Conservation (phyloP, 92 coral and sea anemone species). For the Chrysogorgia sp. region DNA sequence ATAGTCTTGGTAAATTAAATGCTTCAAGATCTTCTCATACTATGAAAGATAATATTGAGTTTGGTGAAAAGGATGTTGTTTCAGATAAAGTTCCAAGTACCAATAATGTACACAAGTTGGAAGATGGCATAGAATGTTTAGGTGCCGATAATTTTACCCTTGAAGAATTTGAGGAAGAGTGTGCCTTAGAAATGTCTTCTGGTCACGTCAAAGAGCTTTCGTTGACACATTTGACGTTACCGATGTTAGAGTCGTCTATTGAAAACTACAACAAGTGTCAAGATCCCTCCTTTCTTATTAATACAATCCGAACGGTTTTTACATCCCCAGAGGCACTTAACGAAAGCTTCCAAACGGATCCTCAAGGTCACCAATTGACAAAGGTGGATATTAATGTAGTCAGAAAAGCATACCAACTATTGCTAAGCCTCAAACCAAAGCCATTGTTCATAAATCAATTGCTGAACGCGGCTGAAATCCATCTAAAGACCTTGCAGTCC, state of each 20-base stretch:
- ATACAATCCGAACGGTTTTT: constrained; percentile 94
- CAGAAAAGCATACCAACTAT: constrained; percentile 71
- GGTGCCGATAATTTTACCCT: constrained; percentile 59
- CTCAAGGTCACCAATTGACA: background rate
- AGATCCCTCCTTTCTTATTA: constrained; percentile 84
- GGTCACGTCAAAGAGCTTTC: constrained; percentile 85
- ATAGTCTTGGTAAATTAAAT: too few species aligned
- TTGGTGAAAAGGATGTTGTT: background rate
- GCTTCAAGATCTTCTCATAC: background rate
- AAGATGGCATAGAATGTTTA: constrained; percentile 14
- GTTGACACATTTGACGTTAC: constrained; percentile 80
- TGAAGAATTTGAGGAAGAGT: constrained; percentile 93
- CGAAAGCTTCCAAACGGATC: constrained; percentile 74
- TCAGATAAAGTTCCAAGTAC: background rate
- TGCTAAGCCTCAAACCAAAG: constrained; percentile 75
- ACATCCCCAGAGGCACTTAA: constrained; percentile 91
- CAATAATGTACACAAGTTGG: background rate
- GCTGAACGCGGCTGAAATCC: constrained; percentile 87
- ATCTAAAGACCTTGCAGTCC: constrained; percentile 74
- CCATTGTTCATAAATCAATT: constrained; percentile 70
- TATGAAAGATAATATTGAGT: background rate
- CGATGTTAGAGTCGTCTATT: constrained; percentile 81
- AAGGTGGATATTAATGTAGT: constrained; percentile 73
- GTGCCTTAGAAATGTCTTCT: constrained; percentile 95
- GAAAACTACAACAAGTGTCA: constrained; percentile 75